Evolutionary conservation across 2,888 invertebrate genomes (phyloP).

Genomic region (Pteria penguin): DNA sequence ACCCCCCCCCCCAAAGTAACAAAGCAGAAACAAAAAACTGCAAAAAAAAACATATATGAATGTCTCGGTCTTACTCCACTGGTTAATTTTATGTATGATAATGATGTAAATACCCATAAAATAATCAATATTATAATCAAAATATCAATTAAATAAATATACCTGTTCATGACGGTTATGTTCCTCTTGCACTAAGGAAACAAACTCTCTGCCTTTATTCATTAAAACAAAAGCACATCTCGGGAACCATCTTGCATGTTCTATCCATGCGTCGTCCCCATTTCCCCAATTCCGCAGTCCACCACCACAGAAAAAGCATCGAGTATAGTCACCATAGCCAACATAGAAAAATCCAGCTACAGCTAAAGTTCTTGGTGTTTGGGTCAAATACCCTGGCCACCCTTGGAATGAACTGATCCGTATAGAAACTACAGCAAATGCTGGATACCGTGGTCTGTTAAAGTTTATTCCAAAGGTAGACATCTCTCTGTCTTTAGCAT

Average conservation of each 20-base stretch:
- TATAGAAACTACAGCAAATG: conserved; percentile 44
- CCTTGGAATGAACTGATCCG: conserved; percentile 51
- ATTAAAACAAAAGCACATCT: conserved; percentile 90
- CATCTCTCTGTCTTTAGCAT: too few relatives aligned
- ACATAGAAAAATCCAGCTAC: conserved; percentile 95
- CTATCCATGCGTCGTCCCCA: conserved; percentile 94
- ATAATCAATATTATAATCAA: too few relatives aligned
- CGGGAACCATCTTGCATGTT: conserved; percentile 95
- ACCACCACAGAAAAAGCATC: too few relatives aligned
- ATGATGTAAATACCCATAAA: too few relatives aligned
- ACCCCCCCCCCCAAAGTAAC: too few relatives aligned
- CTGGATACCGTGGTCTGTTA: conserved; percentile 51
- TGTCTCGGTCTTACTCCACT: too few relatives aligned
- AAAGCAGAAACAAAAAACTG: too few relatives aligned
- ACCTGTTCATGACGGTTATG: conserved; percentile 52
- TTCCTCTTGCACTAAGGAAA: conserved; percentile 43
- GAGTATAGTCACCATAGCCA: conserved; percentile 81
- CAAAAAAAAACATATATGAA: too few relatives aligned
- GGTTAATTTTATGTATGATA: too few relatives aligned
- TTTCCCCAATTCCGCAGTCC: conserved; percentile 96
- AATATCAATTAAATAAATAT: conserved; percentile 12
- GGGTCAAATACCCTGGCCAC: conserved; percentile 90
- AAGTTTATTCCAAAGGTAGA: conserved; percentile 39
- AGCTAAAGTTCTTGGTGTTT: conserved; percentile 88
- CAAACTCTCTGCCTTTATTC: conserved; percentile 87